Conservation (phyloP, 2,888 invertebrate genomes). For the Mellilla xanthometata region DNA sequence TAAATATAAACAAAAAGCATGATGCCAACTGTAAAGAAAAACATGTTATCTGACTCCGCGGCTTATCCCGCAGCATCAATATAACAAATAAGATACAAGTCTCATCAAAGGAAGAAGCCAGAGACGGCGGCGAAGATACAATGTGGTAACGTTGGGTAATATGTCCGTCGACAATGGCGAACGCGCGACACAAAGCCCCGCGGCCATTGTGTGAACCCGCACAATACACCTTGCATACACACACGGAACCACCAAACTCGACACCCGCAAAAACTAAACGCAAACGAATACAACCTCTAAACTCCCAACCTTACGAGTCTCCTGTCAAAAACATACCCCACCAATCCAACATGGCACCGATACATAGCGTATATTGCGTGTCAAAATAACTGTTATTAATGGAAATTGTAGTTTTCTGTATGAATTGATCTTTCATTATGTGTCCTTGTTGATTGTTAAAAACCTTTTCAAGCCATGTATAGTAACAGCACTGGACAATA, state of each 20-base stretch:
- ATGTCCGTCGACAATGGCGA: conserved; percentile 77
- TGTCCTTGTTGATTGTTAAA: conserved; percentile 44
- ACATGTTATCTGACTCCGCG: conserved; percentile 4
- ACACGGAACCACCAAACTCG: conserved; percentile 46
- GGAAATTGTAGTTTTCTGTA: conserved; percentile 59
- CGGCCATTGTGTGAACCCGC: conserved; percentile 73
- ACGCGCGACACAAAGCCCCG: conserved; percentile 74
- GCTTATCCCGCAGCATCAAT: conserved; percentile 33
- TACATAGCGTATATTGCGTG: conserved; percentile 54
- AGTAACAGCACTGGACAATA: conserved; percentile 30
- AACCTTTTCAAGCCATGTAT: conserved; percentile 26
- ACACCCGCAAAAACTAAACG: conserved; percentile 49
- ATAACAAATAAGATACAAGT: conserved; percentile 63
- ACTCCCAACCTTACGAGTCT: conserved; percentile 30
- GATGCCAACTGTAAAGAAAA: too few species aligned
- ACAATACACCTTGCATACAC: conserved; percentile 78
- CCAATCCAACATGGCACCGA: conserved; percentile 33
- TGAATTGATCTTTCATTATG: conserved; percentile 55
- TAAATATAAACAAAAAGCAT: too few species aligned
- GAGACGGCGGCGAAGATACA: conserved; percentile 66
- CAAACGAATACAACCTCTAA: conserved; percentile 53
- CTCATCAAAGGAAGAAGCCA: conserved; percentile 74
- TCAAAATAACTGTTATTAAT: conserved; percentile 70
- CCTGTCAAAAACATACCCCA: conserved; percentile 17
- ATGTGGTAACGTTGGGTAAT: conserved; percentile 77